Conservation (phyloP, 2,888 invertebrate genomes). For the Clanis bilineata region DNA sequence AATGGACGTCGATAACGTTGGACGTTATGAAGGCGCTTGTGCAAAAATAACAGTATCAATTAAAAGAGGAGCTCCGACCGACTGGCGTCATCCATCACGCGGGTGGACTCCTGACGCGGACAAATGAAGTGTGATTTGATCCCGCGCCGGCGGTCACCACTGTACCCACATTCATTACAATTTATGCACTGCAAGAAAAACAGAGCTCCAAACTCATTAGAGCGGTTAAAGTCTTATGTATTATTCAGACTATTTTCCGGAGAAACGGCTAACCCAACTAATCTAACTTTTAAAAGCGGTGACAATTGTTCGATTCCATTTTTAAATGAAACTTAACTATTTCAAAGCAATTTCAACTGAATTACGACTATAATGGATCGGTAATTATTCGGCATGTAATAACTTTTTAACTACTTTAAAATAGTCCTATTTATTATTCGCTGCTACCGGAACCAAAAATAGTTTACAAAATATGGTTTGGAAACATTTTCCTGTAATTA, state of each 20-base stretch:
- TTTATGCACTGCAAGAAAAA: constrained; percentile 74
- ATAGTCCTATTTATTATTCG: neutral
- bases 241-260: constrained; percentile 66
- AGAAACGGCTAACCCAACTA: constrained; percentile 67
- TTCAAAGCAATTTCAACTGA: constrained; percentile 51
- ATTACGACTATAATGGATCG: constrained; percentile 29
- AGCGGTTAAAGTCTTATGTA: constrained; percentile 72
- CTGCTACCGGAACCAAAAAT: neutral
- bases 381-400: neutral
- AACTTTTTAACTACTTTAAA: neutral
- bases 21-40: constrained; percentile 31
- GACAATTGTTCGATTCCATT: constrained; percentile 67
- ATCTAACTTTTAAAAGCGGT: constrained; percentile 77
- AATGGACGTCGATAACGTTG: neutral
- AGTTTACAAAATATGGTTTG: neutral
- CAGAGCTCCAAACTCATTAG: constrained; percentile 68
- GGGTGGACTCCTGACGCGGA: constrained; percentile 65
- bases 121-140: constrained; percentile 81
- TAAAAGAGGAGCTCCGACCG: constrained; percentile 61
- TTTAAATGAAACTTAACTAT: constrained; percentile 49
- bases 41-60: constrained; percentile 77
- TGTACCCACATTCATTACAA: constrained; percentile 72
- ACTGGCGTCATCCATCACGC: constrained; percentile 69
- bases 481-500: neutral
- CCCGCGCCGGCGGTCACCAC: constrained; percentile 55